These are phyloP conservation scores for Parauchenoglanis ngamensis DNA, from an alignment of 2,797 vertebrate genomes.

Conservation along the genomic window DNA sequence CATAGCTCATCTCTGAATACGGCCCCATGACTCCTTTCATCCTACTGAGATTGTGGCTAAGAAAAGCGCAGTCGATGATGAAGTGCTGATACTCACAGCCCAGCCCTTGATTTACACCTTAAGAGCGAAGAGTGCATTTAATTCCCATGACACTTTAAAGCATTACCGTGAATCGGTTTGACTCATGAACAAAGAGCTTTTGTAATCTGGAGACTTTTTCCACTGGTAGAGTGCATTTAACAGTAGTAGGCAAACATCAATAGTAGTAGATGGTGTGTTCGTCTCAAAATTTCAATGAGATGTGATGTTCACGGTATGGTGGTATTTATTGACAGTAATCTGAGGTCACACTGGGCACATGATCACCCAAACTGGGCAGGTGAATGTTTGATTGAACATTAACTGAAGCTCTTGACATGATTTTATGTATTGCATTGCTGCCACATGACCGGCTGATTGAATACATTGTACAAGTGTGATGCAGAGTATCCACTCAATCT, in stretches of 20 bases:
- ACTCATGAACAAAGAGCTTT: conserved; percentile 28
- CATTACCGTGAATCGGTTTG: neutral
- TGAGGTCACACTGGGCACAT: neutral
- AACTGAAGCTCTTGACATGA: neutral
- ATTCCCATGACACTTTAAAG: neutral
- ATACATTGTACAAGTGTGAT: neutral
- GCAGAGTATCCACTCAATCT: neutral
- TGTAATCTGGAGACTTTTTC: conserved; percentile 7
- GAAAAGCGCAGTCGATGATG: conserved; percentile 43
- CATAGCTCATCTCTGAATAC: neutral
- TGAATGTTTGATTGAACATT: neutral
- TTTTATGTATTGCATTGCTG: neutral
- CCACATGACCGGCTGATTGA: neutral
- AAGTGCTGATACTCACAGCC: conserved; percentile 29
- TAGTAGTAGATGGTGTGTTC: neutral
- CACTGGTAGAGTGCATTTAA: neutral
- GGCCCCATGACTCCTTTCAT: conserved; percentile 7
- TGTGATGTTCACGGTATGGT: neutral
- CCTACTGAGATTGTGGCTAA: conserved; percentile 33
- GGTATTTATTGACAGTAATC: neutral
- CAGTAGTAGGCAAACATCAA: neutral
- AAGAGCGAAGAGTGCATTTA: conserved; percentile 30
- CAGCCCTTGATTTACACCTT: conserved; percentile 42
- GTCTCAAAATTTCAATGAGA: neutral
- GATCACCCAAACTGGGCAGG: neutral